phyloP scores from a whole-genome alignment of 2,888 invertebrate species.

The Gerris lacustris region DNA sequence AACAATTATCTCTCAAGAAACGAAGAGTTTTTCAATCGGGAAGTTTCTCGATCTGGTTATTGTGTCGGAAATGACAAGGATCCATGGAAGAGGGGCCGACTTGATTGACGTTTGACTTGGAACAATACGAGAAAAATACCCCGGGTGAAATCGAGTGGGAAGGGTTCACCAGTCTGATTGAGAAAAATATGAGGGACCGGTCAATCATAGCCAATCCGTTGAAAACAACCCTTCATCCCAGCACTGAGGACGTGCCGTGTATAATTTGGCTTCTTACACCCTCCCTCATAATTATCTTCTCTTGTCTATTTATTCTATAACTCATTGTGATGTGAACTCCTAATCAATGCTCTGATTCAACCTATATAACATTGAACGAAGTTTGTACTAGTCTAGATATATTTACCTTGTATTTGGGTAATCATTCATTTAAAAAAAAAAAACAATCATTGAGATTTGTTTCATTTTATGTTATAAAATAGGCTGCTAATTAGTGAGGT shows the following conservation, averaged over 20 bases:
- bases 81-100: background rate
- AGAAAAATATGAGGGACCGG: background rate
- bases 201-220: background rate
- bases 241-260: background rate
- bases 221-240: background rate
- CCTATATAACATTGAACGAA: too few species aligned
- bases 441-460: too few species aligned
- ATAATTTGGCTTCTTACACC: background rate
- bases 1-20: background rate
- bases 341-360: too few species aligned
- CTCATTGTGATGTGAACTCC: too few species aligned
- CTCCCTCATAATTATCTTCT: too few species aligned
- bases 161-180: background rate
- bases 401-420: too few species aligned
- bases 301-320: too few species aligned
- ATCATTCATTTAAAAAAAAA: too few species aligned
- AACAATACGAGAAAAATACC: background rate
- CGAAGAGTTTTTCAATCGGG: background rate
- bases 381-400: too few species aligned
- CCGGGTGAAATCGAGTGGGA: background rate
- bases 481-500: too few species aligned
- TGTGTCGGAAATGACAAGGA: conserved; percentile 1
- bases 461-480: too few species aligned
- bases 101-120: background rate
- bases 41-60: background rate